phyloP scores from a whole-genome alignment of 2,888 invertebrate genomes.

The Therioaphis trifolii region DNA sequence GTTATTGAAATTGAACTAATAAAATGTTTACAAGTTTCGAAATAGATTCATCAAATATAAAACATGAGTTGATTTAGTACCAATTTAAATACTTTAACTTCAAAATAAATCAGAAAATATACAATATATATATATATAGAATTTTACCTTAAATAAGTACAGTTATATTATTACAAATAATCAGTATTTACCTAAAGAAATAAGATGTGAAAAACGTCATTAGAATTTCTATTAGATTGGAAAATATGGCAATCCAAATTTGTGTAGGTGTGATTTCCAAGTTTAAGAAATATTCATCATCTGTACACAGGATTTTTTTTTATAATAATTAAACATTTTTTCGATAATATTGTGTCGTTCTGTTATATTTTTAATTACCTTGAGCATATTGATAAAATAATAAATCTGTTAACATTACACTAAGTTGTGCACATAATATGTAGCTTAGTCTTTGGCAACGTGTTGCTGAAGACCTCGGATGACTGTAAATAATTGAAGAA shows the following conservation, averaged over 20 bases:
- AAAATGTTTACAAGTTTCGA: too few species aligned
- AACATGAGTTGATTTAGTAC: too few species aligned
- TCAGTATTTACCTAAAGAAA: slow-evolving; percentile 30
- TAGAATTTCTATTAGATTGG: slow-evolving; percentile 7
- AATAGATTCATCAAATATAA: too few species aligned
- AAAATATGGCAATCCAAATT: slow-evolving; percentile 36
- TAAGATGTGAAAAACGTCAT: slow-evolving; percentile 27
- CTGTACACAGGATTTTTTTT: not conserved
- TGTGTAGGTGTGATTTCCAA: slow-evolving; percentile 31
- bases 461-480: slow-evolving; percentile 38
- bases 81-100: too few species aligned
- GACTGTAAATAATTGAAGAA: not conserved
- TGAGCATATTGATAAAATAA: not conserved
- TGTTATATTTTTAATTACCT: slow-evolving; percentile 2
- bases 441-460: slow-evolving; percentile 38
- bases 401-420: slow-evolving; percentile 25
- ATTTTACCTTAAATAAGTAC: too few species aligned
- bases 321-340: not conserved
- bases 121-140: too few species aligned
- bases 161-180: too few species aligned
- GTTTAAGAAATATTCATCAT: slow-evolving; percentile 15
- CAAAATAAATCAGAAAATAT: too few species aligned
- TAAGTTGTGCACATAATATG: slow-evolving; percentile 5
- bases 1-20: too few species aligned
- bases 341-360: not conserved